Conservation (phyloP, 2,888 invertebrate species). For the Ochropleura leucogaster region DNA sequence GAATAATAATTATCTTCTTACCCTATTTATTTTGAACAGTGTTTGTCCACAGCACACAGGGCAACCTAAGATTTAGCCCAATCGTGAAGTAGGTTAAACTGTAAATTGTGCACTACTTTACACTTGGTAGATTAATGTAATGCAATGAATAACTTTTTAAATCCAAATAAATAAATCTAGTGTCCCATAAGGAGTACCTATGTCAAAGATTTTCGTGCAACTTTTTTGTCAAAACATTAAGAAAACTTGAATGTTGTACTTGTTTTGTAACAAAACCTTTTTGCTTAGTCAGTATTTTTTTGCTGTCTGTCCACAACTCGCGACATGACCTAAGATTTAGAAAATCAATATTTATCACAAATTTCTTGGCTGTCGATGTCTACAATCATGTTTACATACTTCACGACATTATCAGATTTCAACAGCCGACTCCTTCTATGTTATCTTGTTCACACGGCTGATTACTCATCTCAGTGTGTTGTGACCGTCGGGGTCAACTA, state of each 20-base stretch:
- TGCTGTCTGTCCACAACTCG: neutral
- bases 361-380: neutral
- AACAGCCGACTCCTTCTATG: slow-evolving; percentile 3
- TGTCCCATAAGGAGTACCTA: neutral
- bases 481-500: slow-evolving; percentile 38
- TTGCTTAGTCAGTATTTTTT: neutral
- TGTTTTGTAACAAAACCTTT: slow-evolving; percentile 8
- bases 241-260: neutral
- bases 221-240: slow-evolving; percentile 2
- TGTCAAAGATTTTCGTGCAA: neutral
- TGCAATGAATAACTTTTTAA: neutral
- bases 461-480: slow-evolving; percentile 35
- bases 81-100: neutral
- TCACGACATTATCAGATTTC: slow-evolving; percentile 35
- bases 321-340: neutral
- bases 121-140: neutral
- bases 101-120: neutral
- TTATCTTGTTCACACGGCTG: slow-evolving; percentile 33
- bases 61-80: neutral
- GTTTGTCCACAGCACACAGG: neutral
- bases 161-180: neutral
- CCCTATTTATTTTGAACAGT: neutral
- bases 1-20: slow-evolving; percentile 1
- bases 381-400: slow-evolving; percentile 6
- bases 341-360: neutral